Evolutionary conservation across 1,140 invertebrate genomes (phyloP).

Genomic region (Leptinotarsa undecemlineata): DNA sequence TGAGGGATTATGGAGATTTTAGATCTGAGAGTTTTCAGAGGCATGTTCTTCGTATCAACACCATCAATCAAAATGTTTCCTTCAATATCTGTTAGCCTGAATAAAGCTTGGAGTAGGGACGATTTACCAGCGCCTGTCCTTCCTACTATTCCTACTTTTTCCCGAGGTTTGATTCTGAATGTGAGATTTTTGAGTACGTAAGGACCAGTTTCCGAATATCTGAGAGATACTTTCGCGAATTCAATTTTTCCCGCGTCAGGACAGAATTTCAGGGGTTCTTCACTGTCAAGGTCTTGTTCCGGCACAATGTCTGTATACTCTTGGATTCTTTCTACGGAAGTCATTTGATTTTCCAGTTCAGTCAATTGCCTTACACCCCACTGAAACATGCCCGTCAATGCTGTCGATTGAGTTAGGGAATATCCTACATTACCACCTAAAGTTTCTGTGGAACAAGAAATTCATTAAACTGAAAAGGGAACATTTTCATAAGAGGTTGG

Average conservation of each 20-base stretch:
- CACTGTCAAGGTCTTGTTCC: slow-evolving; percentile 30
- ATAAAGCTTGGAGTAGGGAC: slow-evolving; percentile 72
- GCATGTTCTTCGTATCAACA: slow-evolving; percentile 65
- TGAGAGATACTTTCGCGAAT: slow-evolving; percentile 60
- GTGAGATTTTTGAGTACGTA: slow-evolving; percentile 61
- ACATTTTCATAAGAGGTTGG: no score
- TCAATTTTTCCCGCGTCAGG: slow-evolving; percentile 38
- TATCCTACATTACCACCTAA: slow-evolving; percentile 72
- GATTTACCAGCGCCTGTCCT: slow-evolving; percentile 83
- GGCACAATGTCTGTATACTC: slow-evolving; percentile 47
- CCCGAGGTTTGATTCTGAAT: slow-evolving; percentile 60
- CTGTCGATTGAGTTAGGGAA: slow-evolving; percentile 77
- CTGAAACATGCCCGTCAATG: slow-evolving; percentile 78
- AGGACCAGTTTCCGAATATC: slow-evolving; percentile 56
- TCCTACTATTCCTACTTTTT: slow-evolving; percentile 73
- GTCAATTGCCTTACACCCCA: slow-evolving; percentile 81
- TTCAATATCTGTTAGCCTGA: slow-evolving; percentile 69
- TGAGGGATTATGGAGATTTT: slow-evolving; percentile 84
- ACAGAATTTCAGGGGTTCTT: slow-evolving; percentile 58
- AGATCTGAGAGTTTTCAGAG: slow-evolving; percentile 70
- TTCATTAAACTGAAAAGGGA: neutral
- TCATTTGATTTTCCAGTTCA: slow-evolving; percentile 81
- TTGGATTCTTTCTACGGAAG: slow-evolving; percentile 67
- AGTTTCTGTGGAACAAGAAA: slow-evolving; percentile 46
- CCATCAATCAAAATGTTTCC: slow-evolving; percentile 75